Evolutionary conservation across 2,113 vertebrate genomes (phyloP).

Genomic region (Trichechus manatus): DNA sequence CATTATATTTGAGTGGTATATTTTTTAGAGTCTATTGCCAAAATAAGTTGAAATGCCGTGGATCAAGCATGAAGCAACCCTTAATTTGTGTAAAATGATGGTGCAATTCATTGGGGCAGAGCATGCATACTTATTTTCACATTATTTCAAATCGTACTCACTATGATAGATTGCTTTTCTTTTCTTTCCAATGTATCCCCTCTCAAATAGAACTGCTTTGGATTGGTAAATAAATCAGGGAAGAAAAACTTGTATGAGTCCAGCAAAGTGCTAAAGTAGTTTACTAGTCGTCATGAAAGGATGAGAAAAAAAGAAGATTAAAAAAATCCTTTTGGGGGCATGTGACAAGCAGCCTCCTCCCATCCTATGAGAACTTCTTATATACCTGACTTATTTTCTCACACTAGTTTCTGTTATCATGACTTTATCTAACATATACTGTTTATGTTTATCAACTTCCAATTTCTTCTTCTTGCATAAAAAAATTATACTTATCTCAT

Average conservation of each 20-base stretch:
- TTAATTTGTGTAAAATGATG: not conserved
- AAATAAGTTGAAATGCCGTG: not conserved
- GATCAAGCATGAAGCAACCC: not conserved
- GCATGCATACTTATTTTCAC: not conserved
- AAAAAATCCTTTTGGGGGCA: not conserved
- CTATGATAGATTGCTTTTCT: not conserved
- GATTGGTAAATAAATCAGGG: not conserved
- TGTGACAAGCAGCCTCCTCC: not conserved
- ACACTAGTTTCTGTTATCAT: not conserved
- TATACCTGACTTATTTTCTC: not conserved
- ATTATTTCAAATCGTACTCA: not conserved
- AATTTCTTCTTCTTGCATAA: not conserved
- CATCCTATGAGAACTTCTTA: not conserved
- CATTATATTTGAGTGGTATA: not conserved
- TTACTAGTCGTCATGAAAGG: not conserved
- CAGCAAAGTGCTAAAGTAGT: not conserved
- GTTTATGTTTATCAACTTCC: not conserved
- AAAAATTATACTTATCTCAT: not conserved
- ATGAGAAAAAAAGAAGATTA: not conserved
- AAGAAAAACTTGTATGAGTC: not conserved
- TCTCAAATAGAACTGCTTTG: not conserved
- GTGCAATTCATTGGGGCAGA: not conserved
- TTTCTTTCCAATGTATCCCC: not conserved
- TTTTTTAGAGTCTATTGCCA: conserved; percentile 29
- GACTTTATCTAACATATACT: not conserved